Conservation (phyloP, 2,888 invertebrate species). For the Agrotis clavis region DNA sequence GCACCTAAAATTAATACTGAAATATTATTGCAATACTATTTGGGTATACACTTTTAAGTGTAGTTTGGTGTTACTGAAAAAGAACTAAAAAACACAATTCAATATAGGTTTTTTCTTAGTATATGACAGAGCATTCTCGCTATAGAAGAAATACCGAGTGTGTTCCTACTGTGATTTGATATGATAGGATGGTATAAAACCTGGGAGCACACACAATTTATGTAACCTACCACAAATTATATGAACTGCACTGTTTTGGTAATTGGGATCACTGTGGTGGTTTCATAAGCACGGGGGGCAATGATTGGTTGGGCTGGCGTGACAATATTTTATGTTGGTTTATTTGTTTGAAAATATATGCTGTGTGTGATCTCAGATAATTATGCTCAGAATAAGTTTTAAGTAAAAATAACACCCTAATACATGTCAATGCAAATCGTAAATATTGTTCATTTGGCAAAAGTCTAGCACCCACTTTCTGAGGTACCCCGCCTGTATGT, state of each 20-base stretch:
- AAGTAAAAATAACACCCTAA: too few relatives aligned
- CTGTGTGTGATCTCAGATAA: constrained; percentile 57
- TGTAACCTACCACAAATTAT: constrained; percentile 4
- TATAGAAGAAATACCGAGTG: neutral
- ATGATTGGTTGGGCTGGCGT: constrained; percentile 3
- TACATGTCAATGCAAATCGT: too few relatives aligned
- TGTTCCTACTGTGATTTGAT: constrained; percentile 9
- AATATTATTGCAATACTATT: neutral
- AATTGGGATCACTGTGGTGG: constrained; percentile 23
- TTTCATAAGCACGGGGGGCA: constrained; percentile 37
- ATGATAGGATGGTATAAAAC: neutral
- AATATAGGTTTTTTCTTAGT: neutral
- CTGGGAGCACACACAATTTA: constrained; percentile 57
- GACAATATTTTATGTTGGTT: constrained; percentile 8
- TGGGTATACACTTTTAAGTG: neutral
- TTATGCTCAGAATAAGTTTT: constrained; percentile 46
- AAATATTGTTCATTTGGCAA: too few relatives aligned
- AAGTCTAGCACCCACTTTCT: too few relatives aligned
- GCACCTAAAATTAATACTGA: too few relatives aligned
- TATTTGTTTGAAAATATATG: constrained; percentile 5
- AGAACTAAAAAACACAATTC: too few relatives aligned
- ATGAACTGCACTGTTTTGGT: constrained; percentile 43
- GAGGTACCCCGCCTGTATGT: too few relatives aligned
- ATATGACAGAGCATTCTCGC: constrained; percentile 40
- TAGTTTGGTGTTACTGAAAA: neutral